phyloP scores from a whole-genome alignment of 2,888 invertebrate genomes.

The Xestia ashworthii region DNA sequence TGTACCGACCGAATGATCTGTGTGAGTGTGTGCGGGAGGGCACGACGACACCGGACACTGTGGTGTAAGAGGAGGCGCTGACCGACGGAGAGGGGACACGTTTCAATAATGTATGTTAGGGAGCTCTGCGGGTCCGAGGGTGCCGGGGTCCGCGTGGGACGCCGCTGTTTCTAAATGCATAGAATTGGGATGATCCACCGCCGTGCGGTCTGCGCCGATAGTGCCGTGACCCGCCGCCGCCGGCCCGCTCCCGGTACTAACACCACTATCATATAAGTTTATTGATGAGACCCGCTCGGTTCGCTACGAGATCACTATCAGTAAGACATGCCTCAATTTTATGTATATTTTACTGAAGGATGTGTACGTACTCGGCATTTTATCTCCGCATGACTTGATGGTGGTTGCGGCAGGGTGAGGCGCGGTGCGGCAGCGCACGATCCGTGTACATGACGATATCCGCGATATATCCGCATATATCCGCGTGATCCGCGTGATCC shows the following conservation, averaged over 20 bases:
- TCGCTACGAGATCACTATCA: slow-evolving; percentile 21
- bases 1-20: neutral
- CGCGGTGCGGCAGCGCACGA: neutral
- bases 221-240: neutral
- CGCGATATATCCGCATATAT: slow-evolving; percentile 23
- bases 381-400: neutral
- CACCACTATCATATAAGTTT: slow-evolving; percentile 16
- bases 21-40: neutral
- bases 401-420: neutral
- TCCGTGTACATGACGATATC: slow-evolving; percentile 5
- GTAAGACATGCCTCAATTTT: slow-evolving; percentile 1
- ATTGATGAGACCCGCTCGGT: slow-evolving; percentile 25
- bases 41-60: neutral
- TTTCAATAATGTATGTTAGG: slow-evolving; percentile 24
- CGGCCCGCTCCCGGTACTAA: neutral
- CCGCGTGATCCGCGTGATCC: slow-evolving; percentile 34
- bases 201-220: neutral
- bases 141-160: slow-evolving; percentile 14
- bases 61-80: neutral
- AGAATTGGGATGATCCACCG: slow-evolving; percentile 28
- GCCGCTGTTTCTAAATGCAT: slow-evolving; percentile 47
- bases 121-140: slow-evolving; percentile 9
- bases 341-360: slow-evolving; percentile 25
- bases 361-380: neutral
- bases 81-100: neutral